Percentiles rank a stretch among this genome's conserved stretches.
These are phyloP conservation scores for Zootoca vivipara DNA, from an alignment of 2,113 vertebrate genomes.

Conservation along the genomic window DNA sequence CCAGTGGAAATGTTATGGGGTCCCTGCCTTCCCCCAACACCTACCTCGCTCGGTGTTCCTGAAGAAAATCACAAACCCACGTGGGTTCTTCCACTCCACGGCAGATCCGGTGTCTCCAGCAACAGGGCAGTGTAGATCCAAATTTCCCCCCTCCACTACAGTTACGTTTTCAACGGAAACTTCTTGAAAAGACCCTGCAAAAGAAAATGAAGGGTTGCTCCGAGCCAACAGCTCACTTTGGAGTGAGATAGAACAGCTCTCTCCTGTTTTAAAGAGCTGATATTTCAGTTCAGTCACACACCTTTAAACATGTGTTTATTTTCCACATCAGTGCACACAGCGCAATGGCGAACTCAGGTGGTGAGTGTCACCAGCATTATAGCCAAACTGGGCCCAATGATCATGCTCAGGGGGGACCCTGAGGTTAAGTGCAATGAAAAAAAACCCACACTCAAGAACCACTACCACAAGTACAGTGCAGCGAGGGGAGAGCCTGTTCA, in stretches of 20 bases:
- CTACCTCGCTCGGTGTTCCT: conserved; percentile 41
- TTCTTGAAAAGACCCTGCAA: conserved; percentile 50
- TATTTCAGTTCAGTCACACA: not conserved
- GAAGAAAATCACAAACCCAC: conserved; percentile 42
- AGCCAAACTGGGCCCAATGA: not conserved
- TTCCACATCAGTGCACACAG: not conserved
- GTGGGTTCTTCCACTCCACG: conserved; percentile 62
- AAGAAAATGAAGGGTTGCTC: not conserved
- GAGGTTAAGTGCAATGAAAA: not conserved
- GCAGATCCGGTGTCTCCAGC: accelerated
- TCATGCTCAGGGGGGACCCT: not conserved
- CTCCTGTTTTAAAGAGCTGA: not conserved
- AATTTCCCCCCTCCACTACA: conserved; percentile 57
- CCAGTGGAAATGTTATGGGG: accelerated
- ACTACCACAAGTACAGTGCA: too few species aligned
- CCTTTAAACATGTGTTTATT: not conserved
- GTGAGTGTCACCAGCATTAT: not conserved
- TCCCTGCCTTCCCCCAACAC: not conserved
- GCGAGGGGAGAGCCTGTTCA: not conserved
- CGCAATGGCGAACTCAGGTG: not conserved
- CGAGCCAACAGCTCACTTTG: accelerated
- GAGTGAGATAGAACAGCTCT: accelerated
- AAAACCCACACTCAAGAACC: too few species aligned
- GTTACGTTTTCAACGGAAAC: not conserved
- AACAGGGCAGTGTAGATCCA: conserved; percentile 35